These are phyloP conservation scores for Synanthedon tipuliformis DNA, from an alignment of 2,888 invertebrate genomes.

Conservation along the genomic window DNA sequence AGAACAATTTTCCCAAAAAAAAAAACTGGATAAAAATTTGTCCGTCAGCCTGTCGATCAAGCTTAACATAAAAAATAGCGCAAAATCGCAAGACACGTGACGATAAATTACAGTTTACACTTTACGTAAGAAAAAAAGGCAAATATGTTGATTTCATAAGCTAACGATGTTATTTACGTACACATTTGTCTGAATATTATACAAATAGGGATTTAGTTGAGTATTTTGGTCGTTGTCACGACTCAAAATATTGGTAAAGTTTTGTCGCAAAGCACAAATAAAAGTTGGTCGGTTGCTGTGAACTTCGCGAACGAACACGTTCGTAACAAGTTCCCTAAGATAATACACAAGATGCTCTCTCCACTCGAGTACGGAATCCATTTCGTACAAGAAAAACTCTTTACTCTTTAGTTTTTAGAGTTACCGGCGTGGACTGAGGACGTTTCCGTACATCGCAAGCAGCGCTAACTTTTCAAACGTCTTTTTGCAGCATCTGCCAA, in stretches of 20 bases:
- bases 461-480: constrained; percentile 14
- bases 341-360: constrained; percentile 9
- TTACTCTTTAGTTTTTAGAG: constrained; percentile 26
- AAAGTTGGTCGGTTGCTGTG: constrained; percentile 3
- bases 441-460: constrained; percentile 21
- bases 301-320: constrained; percentile 4
- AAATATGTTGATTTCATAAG: too few relatives aligned
- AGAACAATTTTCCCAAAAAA: too few relatives aligned
- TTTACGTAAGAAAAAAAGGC: too few relatives aligned
- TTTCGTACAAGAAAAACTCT: constrained; percentile 19
- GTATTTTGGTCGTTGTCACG: neutral
- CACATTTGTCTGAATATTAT: too few relatives aligned
- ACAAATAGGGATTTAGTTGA: neutral
- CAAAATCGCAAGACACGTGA: too few relatives aligned
- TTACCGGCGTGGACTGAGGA: constrained; percentile 13
- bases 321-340: constrained; percentile 7
- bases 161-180: too few relatives aligned
- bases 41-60: too few relatives aligned
- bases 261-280: neutral
- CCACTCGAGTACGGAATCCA: constrained; percentile 13
- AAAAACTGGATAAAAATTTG: too few relatives aligned
- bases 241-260: neutral
- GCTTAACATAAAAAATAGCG: too few relatives aligned
- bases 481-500: constrained; percentile 44
- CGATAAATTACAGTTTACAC: too few relatives aligned